These are phyloP conservation scores for Smittia aterrima DNA, from an alignment of 2,888 invertebrate genomes.

Conservation along the genomic window DNA sequence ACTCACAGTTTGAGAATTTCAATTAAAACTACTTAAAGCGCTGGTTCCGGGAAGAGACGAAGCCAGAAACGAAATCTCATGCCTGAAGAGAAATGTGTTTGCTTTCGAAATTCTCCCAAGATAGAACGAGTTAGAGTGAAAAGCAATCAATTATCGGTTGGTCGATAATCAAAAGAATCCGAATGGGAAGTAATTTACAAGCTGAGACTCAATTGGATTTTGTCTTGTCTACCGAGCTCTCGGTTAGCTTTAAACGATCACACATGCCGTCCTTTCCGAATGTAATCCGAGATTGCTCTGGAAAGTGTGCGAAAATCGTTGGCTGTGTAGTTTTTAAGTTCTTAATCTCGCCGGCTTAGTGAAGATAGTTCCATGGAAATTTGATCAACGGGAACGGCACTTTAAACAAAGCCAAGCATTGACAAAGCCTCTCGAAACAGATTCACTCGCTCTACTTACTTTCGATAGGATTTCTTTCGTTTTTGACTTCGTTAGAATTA, in stretches of 20 bases:
- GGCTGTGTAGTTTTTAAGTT: neutral
- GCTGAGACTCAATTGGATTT: neutral
- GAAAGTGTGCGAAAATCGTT: neutral
- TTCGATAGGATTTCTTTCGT: neutral
- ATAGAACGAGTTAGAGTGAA: neutral
- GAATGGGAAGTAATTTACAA: neutral
- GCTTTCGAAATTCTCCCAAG: neutral
- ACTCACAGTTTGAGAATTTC: neutral
- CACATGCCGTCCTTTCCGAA: too few species aligned
- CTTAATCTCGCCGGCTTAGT: neutral
- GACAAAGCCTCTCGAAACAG: neutral
- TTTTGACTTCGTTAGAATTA: slow-evolving; percentile 8
- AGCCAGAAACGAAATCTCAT: neutral
- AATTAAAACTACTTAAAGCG: neutral
- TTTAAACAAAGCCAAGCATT: neutral
- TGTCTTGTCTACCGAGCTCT: neutral
- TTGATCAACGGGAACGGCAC: neutral
- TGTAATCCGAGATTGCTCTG: neutral
- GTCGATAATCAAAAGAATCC: slow-evolving; percentile 20
- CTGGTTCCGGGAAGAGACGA: neutral
- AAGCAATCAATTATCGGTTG: slow-evolving; percentile 33
- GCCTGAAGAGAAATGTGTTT: neutral
- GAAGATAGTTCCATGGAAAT: neutral
- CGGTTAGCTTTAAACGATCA: too few species aligned
- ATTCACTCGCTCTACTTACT: neutral